Conservation (phyloP, 2,797 vertebrate species). For the Fistularia tabacaria region DNA sequence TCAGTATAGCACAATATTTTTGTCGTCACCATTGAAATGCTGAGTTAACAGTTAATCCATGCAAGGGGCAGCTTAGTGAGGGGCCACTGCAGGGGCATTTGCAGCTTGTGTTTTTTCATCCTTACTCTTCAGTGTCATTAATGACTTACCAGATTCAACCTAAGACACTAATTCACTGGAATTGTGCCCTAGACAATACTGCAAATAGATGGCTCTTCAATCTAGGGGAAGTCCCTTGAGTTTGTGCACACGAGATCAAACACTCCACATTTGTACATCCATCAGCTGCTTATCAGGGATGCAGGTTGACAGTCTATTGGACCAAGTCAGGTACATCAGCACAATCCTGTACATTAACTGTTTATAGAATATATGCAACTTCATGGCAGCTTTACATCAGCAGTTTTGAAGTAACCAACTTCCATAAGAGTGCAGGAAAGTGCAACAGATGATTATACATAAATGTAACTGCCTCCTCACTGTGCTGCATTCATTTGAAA, state of each 20-base stretch:
- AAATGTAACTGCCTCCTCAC: too few species aligned
- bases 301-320: constrained; percentile 2
- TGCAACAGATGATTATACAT: too few species aligned
- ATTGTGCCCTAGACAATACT: constrained; percentile 52
- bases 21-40: constrained; percentile 42
- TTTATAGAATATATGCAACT: too few species aligned
- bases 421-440: too few species aligned
- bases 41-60: constrained; percentile 61
- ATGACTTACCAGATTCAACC: constrained; percentile 60
- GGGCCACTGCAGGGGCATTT: constrained; percentile 40
- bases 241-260: constrained; percentile 7
- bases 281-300: constrained; percentile 37
- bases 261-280: constrained; percentile 47
- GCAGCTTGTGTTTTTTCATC: constrained; percentile 41
- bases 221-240: constrained; percentile 44
- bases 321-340: constrained; percentile 5
- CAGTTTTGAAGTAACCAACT: too few species aligned
- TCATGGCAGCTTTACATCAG: too few species aligned
- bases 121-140: constrained; percentile 54
- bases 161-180: constrained; percentile 49
- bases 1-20: constrained; percentile 16
- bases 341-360: not conserved
- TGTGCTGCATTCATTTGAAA: too few species aligned
- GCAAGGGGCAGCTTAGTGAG: constrained; percentile 48
- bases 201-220: constrained; percentile 39